These are phyloP conservation scores for Engraulis encrasicolus DNA, from an alignment of 2,113 vertebrate species.

Conservation along the genomic window DNA sequence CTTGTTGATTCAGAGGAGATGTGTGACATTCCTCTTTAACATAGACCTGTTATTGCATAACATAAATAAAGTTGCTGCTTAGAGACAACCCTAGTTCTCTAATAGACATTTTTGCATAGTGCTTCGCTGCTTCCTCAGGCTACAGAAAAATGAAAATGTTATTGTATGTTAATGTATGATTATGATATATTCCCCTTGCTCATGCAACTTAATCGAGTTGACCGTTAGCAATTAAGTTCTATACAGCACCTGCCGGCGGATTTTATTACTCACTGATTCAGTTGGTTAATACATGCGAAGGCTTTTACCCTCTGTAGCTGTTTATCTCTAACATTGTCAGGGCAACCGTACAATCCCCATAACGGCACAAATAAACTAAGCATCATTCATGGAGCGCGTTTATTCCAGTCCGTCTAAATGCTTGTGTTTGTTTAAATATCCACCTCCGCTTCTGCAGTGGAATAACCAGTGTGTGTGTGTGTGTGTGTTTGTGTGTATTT, in stretches of 20 bases:
- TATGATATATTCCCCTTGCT: no score
- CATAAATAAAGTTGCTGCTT: neutral
- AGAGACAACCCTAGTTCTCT: neutral
- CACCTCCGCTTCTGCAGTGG: conserved; percentile 78
- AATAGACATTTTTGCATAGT: neutral
- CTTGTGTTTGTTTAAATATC: conserved; percentile 35
- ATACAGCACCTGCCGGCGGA: conserved; percentile 13
- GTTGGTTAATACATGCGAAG: no score
- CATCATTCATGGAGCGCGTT: neutral
- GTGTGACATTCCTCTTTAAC: neutral
- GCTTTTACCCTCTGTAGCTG: no score
- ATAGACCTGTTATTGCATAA: neutral
- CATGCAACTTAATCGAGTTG: no score
- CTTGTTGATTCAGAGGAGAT: neutral
- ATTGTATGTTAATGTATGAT: no score
- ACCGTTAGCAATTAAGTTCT: no score
- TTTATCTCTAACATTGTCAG: neutral
- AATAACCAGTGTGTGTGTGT: no score
- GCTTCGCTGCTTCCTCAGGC: no score
- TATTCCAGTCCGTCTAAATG: conserved; percentile 31
- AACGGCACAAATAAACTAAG: no score
- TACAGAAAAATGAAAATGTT: no score
- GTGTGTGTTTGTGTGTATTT: no score
- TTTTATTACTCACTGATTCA: no score
- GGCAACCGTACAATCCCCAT: neutral